Percentiles rank a stretch among this genome's conserved stretches.
phyloP scores from a whole-genome alignment of 1,140 invertebrate genomes.

The Holotrichia oblita region DNA sequence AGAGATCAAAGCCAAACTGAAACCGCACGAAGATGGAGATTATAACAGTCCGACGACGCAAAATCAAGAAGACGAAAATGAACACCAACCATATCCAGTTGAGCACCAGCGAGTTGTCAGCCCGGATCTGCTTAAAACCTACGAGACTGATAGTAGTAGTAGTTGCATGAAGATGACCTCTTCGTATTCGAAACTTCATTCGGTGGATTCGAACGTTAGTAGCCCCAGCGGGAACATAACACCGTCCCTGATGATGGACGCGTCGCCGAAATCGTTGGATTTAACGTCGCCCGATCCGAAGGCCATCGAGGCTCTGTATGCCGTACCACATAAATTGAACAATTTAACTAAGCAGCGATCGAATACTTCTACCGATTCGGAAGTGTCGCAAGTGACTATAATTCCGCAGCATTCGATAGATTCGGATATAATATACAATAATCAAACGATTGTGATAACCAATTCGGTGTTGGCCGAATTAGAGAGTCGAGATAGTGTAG shows the following conservation, averaged over 20 bases:
- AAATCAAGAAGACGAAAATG: background rate
- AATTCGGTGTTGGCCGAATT: slow-evolving; percentile 55
- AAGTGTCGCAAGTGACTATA: slow-evolving; percentile 51
- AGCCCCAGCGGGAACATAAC: background rate
- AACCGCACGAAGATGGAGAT: slow-evolving; percentile 58
- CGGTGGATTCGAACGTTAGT: background rate
- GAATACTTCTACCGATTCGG: slow-evolving; percentile 54
- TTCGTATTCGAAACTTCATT: slow-evolving; percentile 16
- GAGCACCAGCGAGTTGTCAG: slow-evolving; percentile 34
- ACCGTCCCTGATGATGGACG: background rate
- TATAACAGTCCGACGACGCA: background rate
- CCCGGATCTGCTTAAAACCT: slow-evolving; percentile 37
- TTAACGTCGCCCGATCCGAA: background rate
- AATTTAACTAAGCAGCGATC: slow-evolving; percentile 53
- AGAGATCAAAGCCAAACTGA: slow-evolving; percentile 70
- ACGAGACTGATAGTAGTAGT: slow-evolving; percentile 19
- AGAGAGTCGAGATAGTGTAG: slow-evolving; percentile 57
- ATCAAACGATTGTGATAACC: slow-evolving; percentile 43
- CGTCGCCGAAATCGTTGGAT: slow-evolving; percentile 34
- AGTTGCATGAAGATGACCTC: background rate
- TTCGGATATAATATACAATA: slow-evolving; percentile 58
- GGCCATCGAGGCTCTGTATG: slow-evolving; percentile 54
- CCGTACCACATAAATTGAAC: slow-evolving; percentile 52
- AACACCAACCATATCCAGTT: background rate
- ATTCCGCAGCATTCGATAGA: slow-evolving; percentile 57